Percentiles rank a stretch among this genome's conserved stretches.
Evolutionary conservation across 1,140 invertebrate genomes (phyloP).

Genomic region (Caerostris darwini): DNA sequence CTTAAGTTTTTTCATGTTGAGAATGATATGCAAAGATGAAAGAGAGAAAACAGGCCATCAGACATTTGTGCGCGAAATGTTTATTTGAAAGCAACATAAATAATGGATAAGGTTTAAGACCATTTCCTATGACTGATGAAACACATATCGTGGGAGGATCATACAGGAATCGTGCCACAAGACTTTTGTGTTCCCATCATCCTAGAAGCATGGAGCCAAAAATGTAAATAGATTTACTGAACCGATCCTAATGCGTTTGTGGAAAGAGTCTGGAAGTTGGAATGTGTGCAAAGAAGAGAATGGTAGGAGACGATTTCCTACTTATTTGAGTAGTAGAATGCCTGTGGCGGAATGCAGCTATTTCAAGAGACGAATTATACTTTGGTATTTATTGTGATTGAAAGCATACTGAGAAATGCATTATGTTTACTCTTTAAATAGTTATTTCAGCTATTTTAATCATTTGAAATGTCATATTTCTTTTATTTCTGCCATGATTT

Average conservation of each 20-base stretch:
- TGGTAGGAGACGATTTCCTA: too few relatives aligned
- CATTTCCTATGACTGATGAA: constrained; percentile 15
- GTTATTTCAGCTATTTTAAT: too few relatives aligned
- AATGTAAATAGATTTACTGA: constrained; percentile 30
- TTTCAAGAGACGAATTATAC: too few relatives aligned
- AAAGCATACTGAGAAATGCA: too few relatives aligned
- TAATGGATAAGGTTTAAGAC: constrained; percentile 26
- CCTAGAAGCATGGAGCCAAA: not conserved
- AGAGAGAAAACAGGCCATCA: not conserved
- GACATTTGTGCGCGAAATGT: not conserved
- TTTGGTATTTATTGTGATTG: too few relatives aligned
- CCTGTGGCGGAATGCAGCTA: too few relatives aligned
- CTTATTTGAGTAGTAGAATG: too few relatives aligned
- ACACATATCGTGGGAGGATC: not conserved
- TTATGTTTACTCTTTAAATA: too few relatives aligned
- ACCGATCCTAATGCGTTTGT: not conserved
- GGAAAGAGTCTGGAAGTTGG: too few relatives aligned
- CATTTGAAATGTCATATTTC: too few relatives aligned
- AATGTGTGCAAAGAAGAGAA: too few relatives aligned
- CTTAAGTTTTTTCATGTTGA: not conserved
- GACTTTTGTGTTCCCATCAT: not conserved
- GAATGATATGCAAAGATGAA: constrained; percentile 11
- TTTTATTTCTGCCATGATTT: too few relatives aligned
- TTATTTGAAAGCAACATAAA: constrained; percentile 3
- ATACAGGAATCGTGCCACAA: not conserved